Percentiles rank a stretch among this genome's conserved stretches.
Conservation (phyloP, 2,797 vertebrate species). For the Pangasius krempfi region DNA sequence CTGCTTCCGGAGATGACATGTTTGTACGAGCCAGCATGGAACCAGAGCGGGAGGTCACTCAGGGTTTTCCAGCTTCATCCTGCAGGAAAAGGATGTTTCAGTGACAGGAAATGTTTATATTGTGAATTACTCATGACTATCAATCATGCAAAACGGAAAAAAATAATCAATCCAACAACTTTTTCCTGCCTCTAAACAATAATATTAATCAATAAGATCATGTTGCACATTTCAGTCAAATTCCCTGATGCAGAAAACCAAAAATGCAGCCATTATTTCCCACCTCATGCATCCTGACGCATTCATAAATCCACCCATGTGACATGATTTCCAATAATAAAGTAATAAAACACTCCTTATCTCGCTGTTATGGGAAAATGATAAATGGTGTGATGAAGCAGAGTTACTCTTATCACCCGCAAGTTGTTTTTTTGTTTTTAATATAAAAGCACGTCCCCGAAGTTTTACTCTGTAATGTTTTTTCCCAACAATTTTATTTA, state of each 20-base stretch:
- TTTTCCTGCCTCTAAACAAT: not conserved
- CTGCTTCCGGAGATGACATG: constrained; percentile 72
- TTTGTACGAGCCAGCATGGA: constrained; percentile 54
- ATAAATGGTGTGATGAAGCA: not conserved
- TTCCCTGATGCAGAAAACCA: not conserved
- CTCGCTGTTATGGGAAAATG: not conserved
- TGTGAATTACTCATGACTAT: not conserved
- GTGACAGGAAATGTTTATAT: not conserved
- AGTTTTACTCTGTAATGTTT: not conserved
- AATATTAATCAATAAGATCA: not conserved
- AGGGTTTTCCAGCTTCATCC: constrained; percentile 41
- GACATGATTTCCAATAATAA: not conserved
- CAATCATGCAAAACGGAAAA: not conserved
- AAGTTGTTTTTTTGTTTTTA: not conserved
- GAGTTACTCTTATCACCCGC: not conserved
- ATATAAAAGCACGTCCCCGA: not conserved
- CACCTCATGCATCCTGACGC: not conserved
- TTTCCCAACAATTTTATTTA: not conserved
- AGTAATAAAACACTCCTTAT: not conserved
- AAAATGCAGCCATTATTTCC: not conserved
- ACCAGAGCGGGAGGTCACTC: constrained; percentile 53
- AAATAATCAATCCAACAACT: not conserved
- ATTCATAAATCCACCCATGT: not conserved
- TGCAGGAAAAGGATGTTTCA: constrained; percentile 28
- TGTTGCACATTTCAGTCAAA: not conserved